phyloP scores from a whole-genome alignment of 2,113 vertebrate genomes.

The Cebus imitator region DNA sequence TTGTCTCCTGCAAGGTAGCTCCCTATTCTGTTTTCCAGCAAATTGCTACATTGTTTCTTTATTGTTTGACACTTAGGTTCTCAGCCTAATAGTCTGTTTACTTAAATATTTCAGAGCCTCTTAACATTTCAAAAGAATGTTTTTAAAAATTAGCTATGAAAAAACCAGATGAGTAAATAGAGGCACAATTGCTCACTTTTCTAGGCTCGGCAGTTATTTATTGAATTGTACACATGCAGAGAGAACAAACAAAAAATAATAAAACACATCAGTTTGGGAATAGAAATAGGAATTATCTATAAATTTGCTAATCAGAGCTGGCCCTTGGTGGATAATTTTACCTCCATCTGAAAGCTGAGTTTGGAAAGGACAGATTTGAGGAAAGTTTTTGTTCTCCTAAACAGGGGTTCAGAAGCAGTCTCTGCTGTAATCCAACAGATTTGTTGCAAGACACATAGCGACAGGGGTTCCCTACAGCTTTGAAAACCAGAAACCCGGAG shows the following conservation, averaged over 20 bases:
- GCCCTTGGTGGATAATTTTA: constrained; percentile 25
- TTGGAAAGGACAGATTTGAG: background rate
- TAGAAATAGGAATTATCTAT: background rate
- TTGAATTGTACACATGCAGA: constrained; percentile 7
- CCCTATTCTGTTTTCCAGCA: background rate
- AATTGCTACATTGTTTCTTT: constrained; percentile 34
- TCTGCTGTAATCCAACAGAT: background rate
- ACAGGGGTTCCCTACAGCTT: background rate
- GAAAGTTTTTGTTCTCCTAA: background rate
- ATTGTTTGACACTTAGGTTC: constrained; percentile 44
- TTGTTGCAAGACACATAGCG: accelerated
- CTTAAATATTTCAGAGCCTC: constrained; percentile 55
- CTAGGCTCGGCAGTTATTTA: background rate
- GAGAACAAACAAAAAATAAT: background rate
- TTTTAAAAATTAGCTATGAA: constrained; percentile 36
- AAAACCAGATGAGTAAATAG: constrained; percentile 30
- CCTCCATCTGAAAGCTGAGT: background rate
- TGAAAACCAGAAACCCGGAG: background rate
- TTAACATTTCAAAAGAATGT: constrained; percentile 57
- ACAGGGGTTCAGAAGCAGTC: background rate
- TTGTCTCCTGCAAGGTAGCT: constrained; percentile 31
- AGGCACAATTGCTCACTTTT: constrained; percentile 26
- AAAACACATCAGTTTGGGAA: background rate
- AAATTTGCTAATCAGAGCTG: background rate
- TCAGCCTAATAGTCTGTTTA: constrained; percentile 62